Conservation (phyloP, 1,140 invertebrate genomes). For the Leptonema lineaticorne region DNA sequence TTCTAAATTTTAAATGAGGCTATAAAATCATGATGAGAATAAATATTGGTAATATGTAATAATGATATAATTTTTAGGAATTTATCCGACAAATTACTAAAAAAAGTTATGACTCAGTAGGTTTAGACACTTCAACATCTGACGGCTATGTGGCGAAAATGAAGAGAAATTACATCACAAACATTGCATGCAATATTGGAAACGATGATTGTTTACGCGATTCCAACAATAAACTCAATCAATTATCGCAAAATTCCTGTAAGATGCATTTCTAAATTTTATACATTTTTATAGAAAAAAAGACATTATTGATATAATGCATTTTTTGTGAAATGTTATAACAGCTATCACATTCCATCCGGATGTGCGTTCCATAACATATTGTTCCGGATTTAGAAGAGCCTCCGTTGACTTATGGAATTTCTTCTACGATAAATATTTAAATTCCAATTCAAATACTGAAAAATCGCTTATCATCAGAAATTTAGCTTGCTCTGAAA, state of each 20-base stretch:
- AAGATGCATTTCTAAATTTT: too few species aligned
- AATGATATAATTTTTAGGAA: conserved; percentile 58
- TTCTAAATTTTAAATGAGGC: too few species aligned
- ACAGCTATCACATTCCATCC: conserved; percentile 42
- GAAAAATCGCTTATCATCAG: conserved; percentile 1
- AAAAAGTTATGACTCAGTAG: conserved; percentile 63
- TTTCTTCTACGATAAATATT: neutral
- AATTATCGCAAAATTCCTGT: neutral
- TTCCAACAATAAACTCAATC: neutral
- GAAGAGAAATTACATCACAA: conserved; percentile 67
- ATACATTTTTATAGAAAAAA: neutral
- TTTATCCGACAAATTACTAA: conserved; percentile 63
- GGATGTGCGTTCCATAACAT: neutral
- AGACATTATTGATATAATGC: neutral
- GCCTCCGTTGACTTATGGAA: conserved; percentile 48
- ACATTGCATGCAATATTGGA: conserved; percentile 69
- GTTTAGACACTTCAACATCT: conserved; percentile 57
- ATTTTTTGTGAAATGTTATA: too few species aligned
- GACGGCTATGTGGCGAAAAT: conserved; percentile 66
- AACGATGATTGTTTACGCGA: conserved; percentile 51
- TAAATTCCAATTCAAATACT: neutral
- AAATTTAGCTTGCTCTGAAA: conserved; percentile 5
- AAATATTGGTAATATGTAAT: too few species aligned
- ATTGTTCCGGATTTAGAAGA: neutral
- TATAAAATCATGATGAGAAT: too few species aligned